phyloP scores from a whole-genome alignment of 2,797 vertebrate species.

The Cuculus canorus region DNA sequence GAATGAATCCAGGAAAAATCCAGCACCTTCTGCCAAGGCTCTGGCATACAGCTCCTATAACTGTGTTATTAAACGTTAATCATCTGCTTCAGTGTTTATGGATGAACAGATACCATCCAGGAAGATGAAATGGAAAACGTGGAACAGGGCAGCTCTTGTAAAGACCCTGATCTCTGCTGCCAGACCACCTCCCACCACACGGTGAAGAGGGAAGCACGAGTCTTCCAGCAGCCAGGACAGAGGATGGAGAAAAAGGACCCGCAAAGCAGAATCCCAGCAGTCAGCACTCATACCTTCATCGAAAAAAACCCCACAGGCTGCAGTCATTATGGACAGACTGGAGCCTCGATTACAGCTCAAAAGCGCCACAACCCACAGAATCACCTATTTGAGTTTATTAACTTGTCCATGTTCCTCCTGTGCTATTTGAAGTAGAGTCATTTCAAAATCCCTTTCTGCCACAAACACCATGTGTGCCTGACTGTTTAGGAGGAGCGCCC shows the following conservation, averaged over 20 bases:
- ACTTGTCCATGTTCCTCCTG: neutral
- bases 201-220: rapidly evolving
- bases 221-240: neutral
- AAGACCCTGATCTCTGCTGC: neutral
- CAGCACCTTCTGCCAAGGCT: neutral
- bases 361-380: neutral
- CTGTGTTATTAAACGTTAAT: neutral
- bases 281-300: neutral
- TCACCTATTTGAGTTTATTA: rapidly evolving
- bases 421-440: neutral
- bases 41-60: neutral
- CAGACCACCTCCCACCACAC: neutral
- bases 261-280: neutral
- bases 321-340: neutral
- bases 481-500: neutral
- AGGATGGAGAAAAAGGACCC: neutral
- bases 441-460: neutral
- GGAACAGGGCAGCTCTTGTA: neutral
- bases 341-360: neutral
- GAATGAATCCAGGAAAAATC: neutral
- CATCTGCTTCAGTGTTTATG: neutral
- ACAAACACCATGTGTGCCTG: rapidly evolving
- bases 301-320: neutral
- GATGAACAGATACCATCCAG: neutral
- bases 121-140: neutral